Evolutionary conservation across 2,113 vertebrate species (phyloP).

Genomic region (Gracilinanus agilis): DNA sequence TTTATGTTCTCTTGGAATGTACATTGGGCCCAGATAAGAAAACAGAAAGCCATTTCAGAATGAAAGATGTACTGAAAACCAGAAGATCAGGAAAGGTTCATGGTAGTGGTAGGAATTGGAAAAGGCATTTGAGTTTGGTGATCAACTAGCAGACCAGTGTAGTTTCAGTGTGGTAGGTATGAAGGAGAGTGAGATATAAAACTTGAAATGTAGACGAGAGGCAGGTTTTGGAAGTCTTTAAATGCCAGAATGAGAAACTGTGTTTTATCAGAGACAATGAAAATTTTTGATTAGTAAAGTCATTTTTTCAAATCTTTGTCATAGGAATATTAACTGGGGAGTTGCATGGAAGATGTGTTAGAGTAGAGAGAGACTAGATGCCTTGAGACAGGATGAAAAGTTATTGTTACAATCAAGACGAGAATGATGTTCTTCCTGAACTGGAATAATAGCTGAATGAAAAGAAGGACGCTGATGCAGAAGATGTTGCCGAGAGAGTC

Average conservation of each 20-base stretch:
- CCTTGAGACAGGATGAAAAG: not conserved
- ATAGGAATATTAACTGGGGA: not conserved
- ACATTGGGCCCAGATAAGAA: not conserved
- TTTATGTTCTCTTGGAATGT: not conserved
- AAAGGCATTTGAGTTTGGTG: not conserved
- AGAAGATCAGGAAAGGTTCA: not conserved
- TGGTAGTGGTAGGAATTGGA: not conserved
- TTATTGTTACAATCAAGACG: not conserved
- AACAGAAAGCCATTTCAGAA: not conserved
- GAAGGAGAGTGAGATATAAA: not conserved
- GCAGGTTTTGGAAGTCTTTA: not conserved
- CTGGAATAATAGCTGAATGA: not conserved
- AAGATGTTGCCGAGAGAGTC: not conserved
- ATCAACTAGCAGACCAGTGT: too few relatives aligned
- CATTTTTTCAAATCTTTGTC: not conserved
- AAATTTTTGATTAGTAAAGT: not conserved
- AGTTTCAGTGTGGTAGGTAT: not conserved
- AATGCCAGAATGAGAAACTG: not conserved
- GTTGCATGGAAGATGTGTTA: not conserved
- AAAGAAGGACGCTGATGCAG: not conserved
- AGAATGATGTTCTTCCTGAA: not conserved
- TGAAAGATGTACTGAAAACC: fast-evolving
- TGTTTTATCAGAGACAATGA: not conserved
- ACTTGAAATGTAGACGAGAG: not conserved
- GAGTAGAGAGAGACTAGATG: not conserved